Base-by-base conservation (phyloP, 2,113 vertebrate species). In the Mesitornis unicolor region DNA sequence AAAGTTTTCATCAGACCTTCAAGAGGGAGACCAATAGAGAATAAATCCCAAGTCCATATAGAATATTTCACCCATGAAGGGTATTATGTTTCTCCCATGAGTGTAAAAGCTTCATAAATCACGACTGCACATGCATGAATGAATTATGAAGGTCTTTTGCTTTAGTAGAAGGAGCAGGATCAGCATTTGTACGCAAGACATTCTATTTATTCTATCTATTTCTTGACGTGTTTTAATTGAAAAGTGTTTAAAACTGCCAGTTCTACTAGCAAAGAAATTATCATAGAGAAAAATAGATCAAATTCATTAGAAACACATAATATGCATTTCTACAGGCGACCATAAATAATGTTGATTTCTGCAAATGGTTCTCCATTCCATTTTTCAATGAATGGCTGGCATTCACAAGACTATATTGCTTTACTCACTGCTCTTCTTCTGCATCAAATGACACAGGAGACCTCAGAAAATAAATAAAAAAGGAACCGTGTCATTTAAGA, bases 1-100 rank as follows among this genome's bases (percentile, higher is more conserved):
- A 79, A 56, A 48, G 40, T 84, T 90, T 48, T 86, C 6, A 5
- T 73, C 51, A 78, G 47, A 57, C 9, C 13, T 93, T 84, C 45
- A 63, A 81, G 56, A 95, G 42, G 90, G 21, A 84, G 10, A 73
- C 18, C 70, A 87, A 76, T 68, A 73, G 70, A 94, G 63, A 89
- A 95, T 68, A 93, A 91, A 96, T 93, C 57, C 60, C 18, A 90
- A 74, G 63, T 87, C 86, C 71, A 45, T 76, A 70, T 6, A 95
- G 67, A 85, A 89, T 93, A 94, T 95, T 96, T 97, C 94, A 97
- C 67, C 91, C 85, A 87, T 96, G 95, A 97, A 96, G 85, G 85
- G 81, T 87, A 94, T 96, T 94, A 92, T 89, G 56, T 96, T 96
- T 94, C 85, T 95, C 89, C 83, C 84, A 94, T 86, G 88, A 93